Base-by-base conservation (phyloP, 2,113 vertebrate species). In the Sinocyclocheilus anophthalmus region DNA sequence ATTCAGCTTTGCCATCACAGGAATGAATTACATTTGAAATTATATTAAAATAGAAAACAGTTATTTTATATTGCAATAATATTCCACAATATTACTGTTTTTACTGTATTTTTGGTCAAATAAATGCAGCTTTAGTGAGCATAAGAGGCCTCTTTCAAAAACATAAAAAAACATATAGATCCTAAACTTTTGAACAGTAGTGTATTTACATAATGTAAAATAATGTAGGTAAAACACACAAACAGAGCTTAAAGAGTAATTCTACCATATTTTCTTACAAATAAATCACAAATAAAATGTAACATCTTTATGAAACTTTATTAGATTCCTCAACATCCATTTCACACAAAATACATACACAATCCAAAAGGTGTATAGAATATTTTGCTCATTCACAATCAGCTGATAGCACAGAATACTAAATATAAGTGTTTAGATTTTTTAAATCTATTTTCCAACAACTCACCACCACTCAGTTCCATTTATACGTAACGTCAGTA, bases 351-450 rank as follows among this genome's bases (percentile, higher is more conserved):
- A 92, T 84, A 75, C 83, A 89, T 67, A 87, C 72, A 87, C 69
- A 84, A 81, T 89, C 30, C 76, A 26, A 90, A 76, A 90, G 91
- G 93, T 91, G 91, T 92, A 91, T 93, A 85, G 33, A 72, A 63
- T 59, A 73, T 81, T 81, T 63, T 16, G 42, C 80, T 81, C 84
- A 79, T 55, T 50, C 18, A 65, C n/a, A 55, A 72, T 53, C 33
- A 26, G 0, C 83, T 91, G 88, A 93, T 92, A 94, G 91, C 92
- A 93, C 91, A 87, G 0, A 89, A 89, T 83, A 85, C 86, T 87
- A 88, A 91, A 90, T 88, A 92, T 85, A 92, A 91, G 50, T 0
- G 8, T 87, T 9, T 18, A 24, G 20, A 63, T 85, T 78, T 88
- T 91, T 87, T 89, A 89, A 90, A 83, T 84, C 91, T 76, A 87